These are phyloP conservation scores for Champsocephalus gunnari DNA, from an alignment of 2,797 vertebrate species.

Conservation along the genomic window DNA sequence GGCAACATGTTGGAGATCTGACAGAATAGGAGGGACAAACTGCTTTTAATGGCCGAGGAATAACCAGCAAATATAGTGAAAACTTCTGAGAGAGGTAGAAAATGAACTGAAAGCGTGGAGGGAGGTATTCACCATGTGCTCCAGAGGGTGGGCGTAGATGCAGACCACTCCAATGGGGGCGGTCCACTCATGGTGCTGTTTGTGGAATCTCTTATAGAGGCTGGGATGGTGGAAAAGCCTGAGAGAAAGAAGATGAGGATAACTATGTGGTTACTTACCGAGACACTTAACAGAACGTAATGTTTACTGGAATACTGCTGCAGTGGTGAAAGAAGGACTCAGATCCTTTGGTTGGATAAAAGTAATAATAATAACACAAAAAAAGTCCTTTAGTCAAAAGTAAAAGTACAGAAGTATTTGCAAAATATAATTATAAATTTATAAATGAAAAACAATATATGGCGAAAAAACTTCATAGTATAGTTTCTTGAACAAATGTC, in stretches of 20 bases:
- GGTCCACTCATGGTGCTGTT: conserved; percentile 97
- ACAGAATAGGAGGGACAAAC: background rate
- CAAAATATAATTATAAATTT: no score
- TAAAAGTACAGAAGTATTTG: no score
- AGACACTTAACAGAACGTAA: no score
- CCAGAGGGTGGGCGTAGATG: conserved; percentile 92
- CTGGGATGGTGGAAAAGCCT: conserved; percentile 91
- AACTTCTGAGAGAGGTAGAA: background rate
- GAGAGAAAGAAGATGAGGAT: conserved; percentile 14
- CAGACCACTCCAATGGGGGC: conserved; percentile 89
- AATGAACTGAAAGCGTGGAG: background rate
- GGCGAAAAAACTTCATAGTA: no score
- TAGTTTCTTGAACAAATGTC: no score
- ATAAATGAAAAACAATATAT: no score
- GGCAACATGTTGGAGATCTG: conserved; percentile 92
- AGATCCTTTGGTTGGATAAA: background rate
- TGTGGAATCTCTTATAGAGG: conserved; percentile 91
- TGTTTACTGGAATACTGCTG: background rate
- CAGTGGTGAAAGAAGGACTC: background rate
- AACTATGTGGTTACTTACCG: background rate
- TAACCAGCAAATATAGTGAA: no score
- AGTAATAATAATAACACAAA: background rate
- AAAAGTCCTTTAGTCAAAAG: background rate
- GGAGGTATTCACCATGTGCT: conserved; percentile 87
- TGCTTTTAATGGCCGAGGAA: background rate